phyloP scores from a whole-genome alignment of 2,888 invertebrate species.

The Xestia ashworthii region DNA sequence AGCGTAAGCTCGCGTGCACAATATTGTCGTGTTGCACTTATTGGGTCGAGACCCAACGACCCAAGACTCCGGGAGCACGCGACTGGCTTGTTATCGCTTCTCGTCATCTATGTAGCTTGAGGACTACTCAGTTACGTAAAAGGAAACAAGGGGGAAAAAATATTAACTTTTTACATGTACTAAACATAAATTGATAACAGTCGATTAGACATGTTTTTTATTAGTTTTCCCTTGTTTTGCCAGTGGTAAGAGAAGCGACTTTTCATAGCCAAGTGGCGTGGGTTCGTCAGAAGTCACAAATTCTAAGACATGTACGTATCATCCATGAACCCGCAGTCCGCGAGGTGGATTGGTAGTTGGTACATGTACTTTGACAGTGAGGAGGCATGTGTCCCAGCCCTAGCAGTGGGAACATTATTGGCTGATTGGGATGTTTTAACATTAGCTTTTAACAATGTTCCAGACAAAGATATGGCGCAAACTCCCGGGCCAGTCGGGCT shows the following conservation, averaged over 20 bases:
- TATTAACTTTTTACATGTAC: not conserved
- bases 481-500: constrained; percentile 90
- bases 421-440: not conserved
- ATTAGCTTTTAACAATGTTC: not conserved
- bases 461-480: constrained; percentile 83
- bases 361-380: not conserved
- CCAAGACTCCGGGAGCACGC: constrained; percentile 21
- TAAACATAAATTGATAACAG: not conserved
- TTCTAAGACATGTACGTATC: not conserved
- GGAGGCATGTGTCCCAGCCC: not conserved
- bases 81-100: constrained; percentile 3
- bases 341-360: not conserved
- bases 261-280: not conserved
- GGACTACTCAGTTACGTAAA: not conserved
- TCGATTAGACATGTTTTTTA: too few species aligned
- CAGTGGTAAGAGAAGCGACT: not conserved
- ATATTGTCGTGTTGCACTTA: constrained; percentile 43
- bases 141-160: not conserved
- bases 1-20: constrained; percentile 42
- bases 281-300: not conserved
- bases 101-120: constrained; percentile 24
- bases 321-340: not conserved
- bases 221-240: not conserved
- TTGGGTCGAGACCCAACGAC: not conserved
- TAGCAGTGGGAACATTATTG: not conserved